Evolutionary conservation across 2,888 invertebrate genomes (phyloP), one percentile per base, ranked within the genome.

Genomic region (Drosophila trichaetosa): DNA sequence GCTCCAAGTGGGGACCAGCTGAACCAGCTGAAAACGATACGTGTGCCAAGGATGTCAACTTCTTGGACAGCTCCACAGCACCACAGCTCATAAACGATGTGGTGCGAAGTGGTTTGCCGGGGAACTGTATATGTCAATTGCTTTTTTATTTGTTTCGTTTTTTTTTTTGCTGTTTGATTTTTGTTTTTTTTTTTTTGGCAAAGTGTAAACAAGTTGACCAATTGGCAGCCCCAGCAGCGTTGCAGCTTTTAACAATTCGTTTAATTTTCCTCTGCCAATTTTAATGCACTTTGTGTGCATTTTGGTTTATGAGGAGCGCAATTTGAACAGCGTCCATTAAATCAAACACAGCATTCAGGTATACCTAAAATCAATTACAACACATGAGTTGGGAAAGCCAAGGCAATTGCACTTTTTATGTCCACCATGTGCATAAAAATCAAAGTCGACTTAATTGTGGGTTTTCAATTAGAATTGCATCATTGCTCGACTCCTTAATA

Each of bases 11-110:
- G 69, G 33, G 60, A 58, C 54, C 68, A 64, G 60, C 73, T 58
- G 61, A 71, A 80, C 60, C 72, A 73, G 75, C 72, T 76, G 71
- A 70, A 83, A 83, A 58, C 61, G 78, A 82, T 80, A 76, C 84
- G 70, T 76, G 80, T 89, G 87, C 89, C 90, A 90, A 90, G 90
- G 90, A 90, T 90, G 89, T 90, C 90, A 90, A 90, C 90, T 90
- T 90, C 88, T 90, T 81, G 76, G 63, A 69, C 65, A 66, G 54
- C 76, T 58, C 53, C 34, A 64, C 62, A 52, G 34, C 27, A 42
- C 53, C n/a, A 21, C 33, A 53, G 54, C 48, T 52, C 46, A 54
- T 54, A 70, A 67, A 64, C 68, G 60, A 42, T 67, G 52, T 27
- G 38, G 48, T 40, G 33, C 13, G 61, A 27, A n/a, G 36, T 27